A percentile compares a stretch with the other conserved stretches of the same genome.
Evolutionary conservation across 2,113 vertebrate species (phyloP).

Genomic region (Fukomys damarensis): DNA sequence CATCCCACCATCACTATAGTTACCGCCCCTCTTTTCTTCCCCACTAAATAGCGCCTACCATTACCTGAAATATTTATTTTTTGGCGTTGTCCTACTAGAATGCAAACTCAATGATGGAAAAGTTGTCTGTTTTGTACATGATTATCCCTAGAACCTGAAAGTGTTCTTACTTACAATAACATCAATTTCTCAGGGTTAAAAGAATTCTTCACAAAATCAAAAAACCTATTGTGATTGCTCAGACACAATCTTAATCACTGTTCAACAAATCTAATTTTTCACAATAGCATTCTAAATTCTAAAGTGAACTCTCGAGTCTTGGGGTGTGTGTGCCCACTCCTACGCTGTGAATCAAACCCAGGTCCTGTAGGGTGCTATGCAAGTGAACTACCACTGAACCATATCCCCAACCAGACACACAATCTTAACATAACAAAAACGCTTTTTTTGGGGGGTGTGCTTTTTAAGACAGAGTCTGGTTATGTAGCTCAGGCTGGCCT

Average conservation of each 20-base stretch:
- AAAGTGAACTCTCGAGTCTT: background rate
- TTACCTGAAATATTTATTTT: slow-evolving; percentile 12
- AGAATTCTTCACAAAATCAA: slow-evolving; percentile 22
- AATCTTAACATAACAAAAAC: slow-evolving; percentile 41
- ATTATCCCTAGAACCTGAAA: background rate
- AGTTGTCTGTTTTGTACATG: background rate
- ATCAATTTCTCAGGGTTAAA: background rate
- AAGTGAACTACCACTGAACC: background rate
- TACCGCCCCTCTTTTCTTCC: background rate
- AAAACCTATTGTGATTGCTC: background rate
- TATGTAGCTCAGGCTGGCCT: too few relatives aligned
- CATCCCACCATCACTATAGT: background rate
- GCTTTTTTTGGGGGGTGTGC: background rate
- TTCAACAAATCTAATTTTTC: background rate
- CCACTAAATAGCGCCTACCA: slow-evolving; percentile 15
- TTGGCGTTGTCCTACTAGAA: slow-evolving; percentile 10
- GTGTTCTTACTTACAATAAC: background rate
- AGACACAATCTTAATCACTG: background rate
- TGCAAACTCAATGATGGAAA: background rate
- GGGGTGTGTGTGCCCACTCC: too few relatives aligned
- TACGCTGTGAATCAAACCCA: background rate
- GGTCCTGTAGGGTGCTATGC: background rate
- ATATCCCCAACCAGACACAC: background rate
- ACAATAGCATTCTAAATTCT: background rate
- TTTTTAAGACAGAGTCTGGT: too few relatives aligned